Evolutionary conservation across 2,797 vertebrate genomes (phyloP).

Genomic region (Platalea minor): DNA sequence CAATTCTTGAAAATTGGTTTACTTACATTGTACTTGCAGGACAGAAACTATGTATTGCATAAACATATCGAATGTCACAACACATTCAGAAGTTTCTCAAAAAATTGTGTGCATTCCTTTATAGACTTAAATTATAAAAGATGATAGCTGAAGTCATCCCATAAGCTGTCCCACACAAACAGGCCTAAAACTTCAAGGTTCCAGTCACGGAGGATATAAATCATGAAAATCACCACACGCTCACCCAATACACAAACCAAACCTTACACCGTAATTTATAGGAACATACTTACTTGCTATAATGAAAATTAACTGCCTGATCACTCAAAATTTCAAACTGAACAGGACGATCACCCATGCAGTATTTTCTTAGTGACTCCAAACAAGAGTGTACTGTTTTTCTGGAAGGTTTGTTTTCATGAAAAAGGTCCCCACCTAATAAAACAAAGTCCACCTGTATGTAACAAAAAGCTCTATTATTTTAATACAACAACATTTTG

Average conservation of each 20-base stretch:
- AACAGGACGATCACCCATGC: conserved; percentile 93
- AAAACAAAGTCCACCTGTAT: conserved; percentile 94
- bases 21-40: not conserved
- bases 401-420: conserved; percentile 96
- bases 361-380: conserved; percentile 86
- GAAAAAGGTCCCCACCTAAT: conserved; percentile 96
- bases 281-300: conserved; percentile 86
- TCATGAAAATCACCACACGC: not conserved
- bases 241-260: not conserved
- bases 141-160: not conserved
- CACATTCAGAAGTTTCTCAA: not conserved
- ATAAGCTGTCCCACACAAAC: not conserved
- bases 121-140: not conserved
- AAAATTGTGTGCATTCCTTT: not conserved
- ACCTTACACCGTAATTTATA: not conserved
- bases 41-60: not conserved
- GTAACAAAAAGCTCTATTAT: conserved; percentile 62
- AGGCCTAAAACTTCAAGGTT: not conserved
- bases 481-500: conserved; percentile 17
- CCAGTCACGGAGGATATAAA: not conserved
- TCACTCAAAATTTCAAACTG: conserved; percentile 94
- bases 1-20: not conserved
- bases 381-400: conserved; percentile 87
- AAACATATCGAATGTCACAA: not conserved
- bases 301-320: conserved; percentile 93